Conservation (phyloP, 1,140 invertebrate species). For the Diuraphis noxia region DNA sequence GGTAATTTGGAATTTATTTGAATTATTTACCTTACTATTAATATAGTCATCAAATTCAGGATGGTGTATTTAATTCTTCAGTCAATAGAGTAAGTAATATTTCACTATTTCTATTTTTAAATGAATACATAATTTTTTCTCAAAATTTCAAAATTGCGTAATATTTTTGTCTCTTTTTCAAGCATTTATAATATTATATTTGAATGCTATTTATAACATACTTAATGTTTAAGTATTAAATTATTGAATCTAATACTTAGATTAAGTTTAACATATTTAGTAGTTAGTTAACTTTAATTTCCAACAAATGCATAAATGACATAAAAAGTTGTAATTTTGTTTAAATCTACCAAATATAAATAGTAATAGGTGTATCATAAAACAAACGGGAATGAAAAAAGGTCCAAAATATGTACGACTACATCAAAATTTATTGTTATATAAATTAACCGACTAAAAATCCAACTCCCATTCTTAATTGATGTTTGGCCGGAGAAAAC, state of each 20-base stretch:
- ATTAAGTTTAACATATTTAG: background rate
- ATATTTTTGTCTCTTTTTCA: background rate
- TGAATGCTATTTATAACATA: background rate
- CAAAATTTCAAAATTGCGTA: background rate
- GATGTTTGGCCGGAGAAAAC: slow-evolving; percentile 87
- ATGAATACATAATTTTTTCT: background rate
- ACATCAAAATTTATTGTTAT: slow-evolving; percentile 10
- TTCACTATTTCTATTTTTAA: background rate
- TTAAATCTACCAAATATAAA: background rate
- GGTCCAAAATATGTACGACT: slow-evolving; percentile 16
- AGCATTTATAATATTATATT: background rate
- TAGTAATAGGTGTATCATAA: too few relatives aligned
- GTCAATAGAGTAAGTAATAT: background rate
- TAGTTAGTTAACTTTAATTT: background rate
- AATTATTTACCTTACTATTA: background rate
- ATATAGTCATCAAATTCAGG: background rate
- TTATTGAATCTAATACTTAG: background rate
- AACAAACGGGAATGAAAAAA: slow-evolving; percentile 39
- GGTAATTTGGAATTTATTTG: background rate
- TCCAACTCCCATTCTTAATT: slow-evolving; percentile 84
- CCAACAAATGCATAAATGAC: background rate
- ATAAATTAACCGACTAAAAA: slow-evolving; percentile 78
- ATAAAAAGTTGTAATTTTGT: background rate
- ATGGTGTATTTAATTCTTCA: background rate
- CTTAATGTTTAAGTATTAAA: background rate